Percentiles rank a stretch among this genome's conserved stretches.
phyloP scores from a whole-genome alignment of 2,797 vertebrate species.

The Anas flavirostris region DNA sequence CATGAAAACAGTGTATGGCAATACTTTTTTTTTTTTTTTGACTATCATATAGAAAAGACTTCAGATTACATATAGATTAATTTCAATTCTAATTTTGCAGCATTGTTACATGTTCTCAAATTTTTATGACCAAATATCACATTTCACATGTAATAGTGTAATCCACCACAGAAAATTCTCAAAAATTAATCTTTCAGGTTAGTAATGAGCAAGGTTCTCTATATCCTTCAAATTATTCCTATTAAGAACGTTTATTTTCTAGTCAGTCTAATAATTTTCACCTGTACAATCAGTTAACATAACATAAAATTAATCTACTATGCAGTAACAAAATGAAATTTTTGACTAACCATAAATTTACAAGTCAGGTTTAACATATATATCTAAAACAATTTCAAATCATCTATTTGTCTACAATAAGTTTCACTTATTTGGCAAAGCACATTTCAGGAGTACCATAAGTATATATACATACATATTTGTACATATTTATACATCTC shows the following conservation, averaged over 20 bases:
- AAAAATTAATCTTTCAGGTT: not conserved
- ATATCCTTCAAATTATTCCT: not conserved
- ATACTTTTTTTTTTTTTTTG: not conserved
- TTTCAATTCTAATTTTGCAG: not conserved
- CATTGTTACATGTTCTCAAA: not conserved
- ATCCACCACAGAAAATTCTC: not conserved
- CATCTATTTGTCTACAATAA: not conserved
- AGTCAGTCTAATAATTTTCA: not conserved
- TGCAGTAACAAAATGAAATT: not conserved
- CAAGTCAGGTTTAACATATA: not conserved
- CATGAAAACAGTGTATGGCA: not conserved
- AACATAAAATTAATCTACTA: not conserved
- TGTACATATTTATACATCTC: not conserved
- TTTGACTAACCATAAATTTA: not conserved
- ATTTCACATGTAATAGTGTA: not conserved
- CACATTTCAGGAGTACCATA: not conserved
- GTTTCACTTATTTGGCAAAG: not conserved
- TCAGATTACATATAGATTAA: not conserved
- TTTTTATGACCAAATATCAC: not conserved
- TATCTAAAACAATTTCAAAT: not conserved
- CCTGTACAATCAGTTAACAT: not conserved
- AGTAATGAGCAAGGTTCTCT: not conserved
- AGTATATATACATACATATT: not conserved
- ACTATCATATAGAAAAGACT: not conserved
- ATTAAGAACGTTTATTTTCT: not conserved